Percentiles rank a stretch among this genome's conserved stretches.
Evolutionary conservation across 2,113 vertebrate species (phyloP).

Genomic region (Pycnonotus jocosus): DNA sequence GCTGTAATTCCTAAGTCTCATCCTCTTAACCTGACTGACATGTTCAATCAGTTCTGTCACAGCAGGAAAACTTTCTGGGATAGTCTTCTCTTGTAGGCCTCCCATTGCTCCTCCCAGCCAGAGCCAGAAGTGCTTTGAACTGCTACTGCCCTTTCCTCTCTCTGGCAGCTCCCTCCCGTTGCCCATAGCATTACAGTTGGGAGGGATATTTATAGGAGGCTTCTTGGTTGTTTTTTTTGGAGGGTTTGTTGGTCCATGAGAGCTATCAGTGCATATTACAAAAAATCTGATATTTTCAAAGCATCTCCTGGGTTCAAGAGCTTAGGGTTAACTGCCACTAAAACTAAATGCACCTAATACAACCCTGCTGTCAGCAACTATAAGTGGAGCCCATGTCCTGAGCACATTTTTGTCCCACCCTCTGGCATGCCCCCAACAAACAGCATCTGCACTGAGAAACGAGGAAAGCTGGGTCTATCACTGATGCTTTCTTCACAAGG

Average conservation of each 20-base stretch:
- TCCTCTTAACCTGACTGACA: not conserved
- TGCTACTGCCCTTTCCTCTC: not conserved
- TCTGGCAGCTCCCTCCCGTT: not conserved
- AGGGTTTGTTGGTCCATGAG: accelerated
- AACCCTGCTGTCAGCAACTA: not conserved
- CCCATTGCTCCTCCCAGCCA: not conserved
- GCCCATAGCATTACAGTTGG: not conserved
- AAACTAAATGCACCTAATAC: not conserved
- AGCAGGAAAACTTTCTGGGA: not conserved
- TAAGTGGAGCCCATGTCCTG: not conserved
- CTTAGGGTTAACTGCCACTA: not conserved
- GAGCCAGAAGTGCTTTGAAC: not conserved
- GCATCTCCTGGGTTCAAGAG: not conserved
- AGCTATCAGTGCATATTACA: not conserved
- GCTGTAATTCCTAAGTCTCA: not conserved
- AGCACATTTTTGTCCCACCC: not conserved
- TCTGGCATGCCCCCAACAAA: not conserved
- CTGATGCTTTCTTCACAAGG: not conserved
- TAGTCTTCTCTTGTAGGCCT: accelerated
- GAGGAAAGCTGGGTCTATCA: not conserved
- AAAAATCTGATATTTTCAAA: not conserved
- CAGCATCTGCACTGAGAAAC: not conserved
- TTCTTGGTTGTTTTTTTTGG: not conserved
- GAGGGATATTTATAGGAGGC: not conserved
- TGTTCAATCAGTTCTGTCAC: not conserved